Percentiles rank a stretch among this genome's conserved stretches.
Conservation (phyloP, 35 echinoderm and acorn worm genomes). For the Heliocidaris tuberculata region DNA sequence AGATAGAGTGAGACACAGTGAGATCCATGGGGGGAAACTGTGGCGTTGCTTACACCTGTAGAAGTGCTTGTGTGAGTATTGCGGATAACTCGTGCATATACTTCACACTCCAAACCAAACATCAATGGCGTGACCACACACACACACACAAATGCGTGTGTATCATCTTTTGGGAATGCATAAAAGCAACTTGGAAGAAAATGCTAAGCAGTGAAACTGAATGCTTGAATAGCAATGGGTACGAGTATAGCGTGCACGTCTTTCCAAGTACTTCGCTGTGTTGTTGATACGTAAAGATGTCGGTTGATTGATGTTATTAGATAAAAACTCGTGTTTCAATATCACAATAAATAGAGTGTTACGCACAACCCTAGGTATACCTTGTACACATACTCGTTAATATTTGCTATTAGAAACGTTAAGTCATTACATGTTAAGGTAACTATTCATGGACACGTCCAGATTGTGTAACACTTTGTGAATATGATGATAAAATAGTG, state of each 20-base stretch:
- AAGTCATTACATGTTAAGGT: too few species aligned
- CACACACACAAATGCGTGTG: background rate
- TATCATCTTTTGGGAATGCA: background rate
- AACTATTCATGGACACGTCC: too few species aligned
- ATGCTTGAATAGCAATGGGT: background rate
- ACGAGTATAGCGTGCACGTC: background rate
- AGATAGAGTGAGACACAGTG: background rate
- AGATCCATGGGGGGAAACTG: background rate
- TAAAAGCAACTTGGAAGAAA: background rate
- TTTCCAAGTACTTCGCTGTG: background rate
- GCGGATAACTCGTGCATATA: background rate
- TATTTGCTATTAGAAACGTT: too few species aligned
- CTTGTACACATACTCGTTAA: too few species aligned
- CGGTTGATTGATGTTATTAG: background rate
- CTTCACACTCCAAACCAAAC: background rate
- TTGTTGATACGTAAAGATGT: background rate
- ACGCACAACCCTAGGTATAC: background rate
- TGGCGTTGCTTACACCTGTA: background rate
- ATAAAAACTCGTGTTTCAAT: background rate
- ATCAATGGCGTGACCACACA: background rate
- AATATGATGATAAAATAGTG: too few species aligned
- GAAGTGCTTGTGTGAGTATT: background rate
- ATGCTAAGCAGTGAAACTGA: background rate
- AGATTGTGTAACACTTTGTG: too few species aligned
- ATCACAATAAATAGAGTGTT: background rate